These are phyloP conservation scores for Blastobasis adustella DNA, from an alignment of 2,888 invertebrate genomes.

Conservation along the genomic window DNA sequence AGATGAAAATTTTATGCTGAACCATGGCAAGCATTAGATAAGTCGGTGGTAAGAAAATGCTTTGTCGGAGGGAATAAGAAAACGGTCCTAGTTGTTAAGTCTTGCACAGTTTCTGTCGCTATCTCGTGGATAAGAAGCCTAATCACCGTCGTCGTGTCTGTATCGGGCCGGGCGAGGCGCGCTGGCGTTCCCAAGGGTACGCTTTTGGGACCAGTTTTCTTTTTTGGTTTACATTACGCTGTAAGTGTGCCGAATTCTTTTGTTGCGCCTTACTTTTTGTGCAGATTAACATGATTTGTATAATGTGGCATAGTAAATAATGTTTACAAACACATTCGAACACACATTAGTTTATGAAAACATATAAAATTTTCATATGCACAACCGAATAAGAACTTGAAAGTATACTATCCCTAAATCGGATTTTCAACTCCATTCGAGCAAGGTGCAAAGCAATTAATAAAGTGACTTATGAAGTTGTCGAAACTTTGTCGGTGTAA, in stretches of 20 bases:
- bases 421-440: too few relatives aligned
- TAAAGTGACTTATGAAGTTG: conserved; percentile 65
- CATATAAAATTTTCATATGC: too few relatives aligned
- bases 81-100: conserved; percentile 74
- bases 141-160: conserved; percentile 74
- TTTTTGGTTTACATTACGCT: conserved; percentile 72
- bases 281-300: conserved; percentile 58
- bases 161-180: conserved; percentile 66
- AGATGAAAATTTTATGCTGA: conserved; percentile 64
- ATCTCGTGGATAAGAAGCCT: conserved; percentile 73
- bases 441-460: conserved; percentile 53
- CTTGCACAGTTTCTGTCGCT: conserved; percentile 74
- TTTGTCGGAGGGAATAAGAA: conserved; percentile 70
- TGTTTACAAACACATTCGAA: neutral
- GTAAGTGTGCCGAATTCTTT: conserved; percentile 73
- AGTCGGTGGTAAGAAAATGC: conserved; percentile 66
- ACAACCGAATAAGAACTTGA: too few relatives aligned
- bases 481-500: conserved; percentile 54
- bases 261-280: conserved; percentile 59
- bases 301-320: conserved; percentile 25
- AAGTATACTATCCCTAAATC: too few relatives aligned
- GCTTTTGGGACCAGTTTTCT: conserved; percentile 72
- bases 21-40: conserved; percentile 57
- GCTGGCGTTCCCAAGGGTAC: conserved; percentile 65
- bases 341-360: too few relatives aligned